phyloP scores from a whole-genome alignment of 2,888 invertebrate species.

The Bellardia pandia region DNA sequence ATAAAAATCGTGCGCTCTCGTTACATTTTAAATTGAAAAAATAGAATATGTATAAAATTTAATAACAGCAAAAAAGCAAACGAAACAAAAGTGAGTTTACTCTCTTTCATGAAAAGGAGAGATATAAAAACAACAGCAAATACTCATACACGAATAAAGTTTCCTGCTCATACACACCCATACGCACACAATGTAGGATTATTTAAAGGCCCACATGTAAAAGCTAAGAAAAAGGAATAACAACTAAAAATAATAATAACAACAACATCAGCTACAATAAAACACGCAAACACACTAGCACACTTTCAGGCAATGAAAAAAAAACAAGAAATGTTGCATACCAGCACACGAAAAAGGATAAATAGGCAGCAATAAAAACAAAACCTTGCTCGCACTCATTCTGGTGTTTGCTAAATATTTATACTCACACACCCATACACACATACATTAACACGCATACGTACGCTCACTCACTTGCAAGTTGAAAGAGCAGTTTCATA shows the following conservation, averaged over 20 bases:
- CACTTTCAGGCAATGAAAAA: conserved; percentile 32
- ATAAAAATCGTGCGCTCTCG: conserved; percentile 64
- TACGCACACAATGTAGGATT: conserved; percentile 54
- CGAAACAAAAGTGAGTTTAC: conserved; percentile 58
- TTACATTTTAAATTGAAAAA: conserved; percentile 54
- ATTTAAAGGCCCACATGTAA: conserved; percentile 51
- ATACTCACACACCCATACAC: conserved; percentile 6
- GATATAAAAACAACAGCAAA: conserved; percentile 9
- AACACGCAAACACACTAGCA: conserved; percentile 54
- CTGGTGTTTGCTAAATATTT: not conserved
- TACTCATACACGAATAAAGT: conserved; percentile 33
- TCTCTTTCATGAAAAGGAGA: conserved; percentile 41
- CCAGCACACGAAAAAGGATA: conserved; percentile 56
- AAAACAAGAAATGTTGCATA: conserved; percentile 50
- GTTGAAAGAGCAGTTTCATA: conserved; percentile 18
- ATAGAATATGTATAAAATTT: conserved; percentile 33
- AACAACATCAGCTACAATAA: conserved; percentile 21
- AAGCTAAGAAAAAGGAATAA: not conserved
- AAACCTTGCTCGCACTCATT: conserved; percentile 34
- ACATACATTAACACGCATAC: not conserved
- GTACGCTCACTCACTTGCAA: not conserved
- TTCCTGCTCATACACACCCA: conserved; percentile 38
- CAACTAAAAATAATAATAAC: conserved; percentile 15
- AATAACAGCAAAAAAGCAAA: conserved; percentile 31
- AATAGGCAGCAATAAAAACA: conserved; percentile 42